Evolutionary conservation across 2,888 invertebrate genomes (phyloP).

Genomic region (Bombyx huttoni): DNA sequence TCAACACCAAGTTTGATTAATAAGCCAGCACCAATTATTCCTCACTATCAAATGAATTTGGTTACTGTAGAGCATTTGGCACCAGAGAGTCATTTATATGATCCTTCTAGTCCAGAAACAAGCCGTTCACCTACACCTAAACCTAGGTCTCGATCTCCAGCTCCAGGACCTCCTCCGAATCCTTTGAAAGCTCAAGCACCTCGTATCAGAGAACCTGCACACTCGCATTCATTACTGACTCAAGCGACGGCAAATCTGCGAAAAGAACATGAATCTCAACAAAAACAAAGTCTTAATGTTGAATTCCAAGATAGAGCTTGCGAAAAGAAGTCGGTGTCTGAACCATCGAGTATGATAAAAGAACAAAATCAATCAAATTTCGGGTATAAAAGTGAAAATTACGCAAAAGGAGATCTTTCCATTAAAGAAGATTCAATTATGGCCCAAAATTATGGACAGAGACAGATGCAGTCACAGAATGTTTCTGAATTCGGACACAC

Average conservation of each 20-base stretch:
- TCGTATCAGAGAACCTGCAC: slow-evolving; percentile 68
- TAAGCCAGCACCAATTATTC: slow-evolving; percentile 82
- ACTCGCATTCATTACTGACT: slow-evolving; percentile 34
- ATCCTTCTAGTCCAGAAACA: slow-evolving; percentile 71
- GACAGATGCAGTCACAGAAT: slow-evolving; percentile 61
- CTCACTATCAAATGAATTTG: slow-evolving; percentile 84
- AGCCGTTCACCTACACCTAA: slow-evolving; percentile 79
- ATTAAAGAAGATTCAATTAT: slow-evolving; percentile 48
- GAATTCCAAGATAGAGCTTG: slow-evolving; percentile 36
- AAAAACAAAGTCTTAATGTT: slow-evolving; percentile 44
- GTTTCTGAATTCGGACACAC: slow-evolving; percentile 67
- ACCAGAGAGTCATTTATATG: slow-evolving; percentile 71
- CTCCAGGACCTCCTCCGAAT: slow-evolving; percentile 79
- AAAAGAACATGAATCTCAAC: slow-evolving; percentile 59
- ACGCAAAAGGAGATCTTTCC: slow-evolving; percentile 44
- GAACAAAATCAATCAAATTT: slow-evolving; percentile 62
- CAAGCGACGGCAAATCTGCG: slow-evolving; percentile 44
- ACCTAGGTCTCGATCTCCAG: slow-evolving; percentile 77
- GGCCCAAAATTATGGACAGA: slow-evolving; percentile 54
- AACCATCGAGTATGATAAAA: slow-evolving; percentile 57
- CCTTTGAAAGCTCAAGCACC: slow-evolving; percentile 77
- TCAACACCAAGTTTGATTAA: slow-evolving; percentile 81
- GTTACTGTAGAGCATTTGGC: slow-evolving; percentile 77
- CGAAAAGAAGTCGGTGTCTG: slow-evolving; percentile 36
- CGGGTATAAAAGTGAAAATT: slow-evolving; percentile 61